phyloP scores from a whole-genome alignment of 2,113 vertebrate species.

The Otocyon megalotis region DNA sequence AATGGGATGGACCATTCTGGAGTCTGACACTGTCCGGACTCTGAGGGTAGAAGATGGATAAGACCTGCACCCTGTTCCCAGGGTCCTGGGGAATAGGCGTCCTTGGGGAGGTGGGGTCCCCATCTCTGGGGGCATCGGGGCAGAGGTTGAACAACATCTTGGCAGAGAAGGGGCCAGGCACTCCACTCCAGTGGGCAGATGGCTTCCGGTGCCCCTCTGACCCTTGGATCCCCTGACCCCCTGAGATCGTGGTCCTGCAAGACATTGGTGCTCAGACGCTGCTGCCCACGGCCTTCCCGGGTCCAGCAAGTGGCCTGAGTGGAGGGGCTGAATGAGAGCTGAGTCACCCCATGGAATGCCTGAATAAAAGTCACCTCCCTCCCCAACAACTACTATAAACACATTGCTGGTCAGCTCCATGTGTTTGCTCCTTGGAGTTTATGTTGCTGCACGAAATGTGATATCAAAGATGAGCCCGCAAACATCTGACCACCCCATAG shows the following conservation, averaged over 20 bases:
- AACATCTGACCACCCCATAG: not conserved
- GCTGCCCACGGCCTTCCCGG: not conserved
- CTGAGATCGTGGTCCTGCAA: fast-evolving
- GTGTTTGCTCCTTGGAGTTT: constrained; percentile 66
- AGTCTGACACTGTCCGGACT: not conserved
- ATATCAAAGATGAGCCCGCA: not conserved
- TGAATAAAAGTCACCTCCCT: not conserved
- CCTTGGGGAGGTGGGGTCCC: too few species aligned
- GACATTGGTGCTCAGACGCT: fast-evolving
- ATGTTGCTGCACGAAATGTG: not conserved
- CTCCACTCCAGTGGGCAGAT: fast-evolving
- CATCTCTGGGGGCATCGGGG: fast-evolving
- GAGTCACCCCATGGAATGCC: constrained; percentile 44
- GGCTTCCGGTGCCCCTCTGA: not conserved
- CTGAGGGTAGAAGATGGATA: fast-evolving
- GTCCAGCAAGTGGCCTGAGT: not conserved
- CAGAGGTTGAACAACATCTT: not conserved
- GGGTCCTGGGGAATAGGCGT: fast-evolving
- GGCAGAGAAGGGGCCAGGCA: not conserved
- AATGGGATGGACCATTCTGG: not conserved
- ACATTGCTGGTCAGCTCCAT: not conserved
- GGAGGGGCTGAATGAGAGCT: not conserved
- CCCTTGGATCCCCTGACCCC: not conserved
- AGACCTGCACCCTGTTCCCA: not conserved
- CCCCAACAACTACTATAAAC: constrained; percentile 50